Evolutionary conservation across 2,113 vertebrate species (phyloP).

Genomic region (Neogobius melanostomus): DNA sequence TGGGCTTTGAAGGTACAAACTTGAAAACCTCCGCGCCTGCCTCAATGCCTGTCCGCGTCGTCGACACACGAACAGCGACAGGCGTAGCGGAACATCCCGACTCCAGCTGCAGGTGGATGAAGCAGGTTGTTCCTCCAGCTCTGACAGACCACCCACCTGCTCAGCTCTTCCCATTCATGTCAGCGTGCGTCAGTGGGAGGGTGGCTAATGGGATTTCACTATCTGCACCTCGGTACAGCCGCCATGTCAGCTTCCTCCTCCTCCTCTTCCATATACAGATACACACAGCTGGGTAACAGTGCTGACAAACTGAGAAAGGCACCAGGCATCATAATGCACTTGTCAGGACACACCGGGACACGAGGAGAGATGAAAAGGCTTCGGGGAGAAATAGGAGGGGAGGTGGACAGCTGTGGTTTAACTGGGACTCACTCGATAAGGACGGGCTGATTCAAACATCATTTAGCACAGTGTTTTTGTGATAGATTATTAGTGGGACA

Average conservation of each 20-base stretch:
- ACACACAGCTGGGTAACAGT: constrained; percentile 46
- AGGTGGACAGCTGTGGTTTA: not conserved
- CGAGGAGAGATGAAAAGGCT: constrained; percentile 6
- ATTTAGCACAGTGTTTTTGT: not conserved
- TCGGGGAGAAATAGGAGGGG: not conserved
- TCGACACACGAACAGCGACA: constrained; percentile 41
- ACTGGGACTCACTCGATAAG: not conserved
- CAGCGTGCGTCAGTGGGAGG: constrained; percentile 63
- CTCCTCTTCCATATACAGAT: constrained; percentile 55
- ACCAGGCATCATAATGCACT: constrained; percentile 26
- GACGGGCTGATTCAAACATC: not conserved
- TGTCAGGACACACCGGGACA: constrained; percentile 30
- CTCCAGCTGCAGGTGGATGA: constrained; percentile 31
- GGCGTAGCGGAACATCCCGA: constrained; percentile 31
- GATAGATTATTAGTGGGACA: not conserved
- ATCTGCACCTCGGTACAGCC: constrained; percentile 66
- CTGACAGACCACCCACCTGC: constrained; percentile 74
- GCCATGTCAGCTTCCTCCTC: constrained; percentile 60
- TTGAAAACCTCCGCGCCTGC: constrained; percentile 21
- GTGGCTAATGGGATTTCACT: constrained; percentile 74
- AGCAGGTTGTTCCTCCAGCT: constrained; percentile 44
- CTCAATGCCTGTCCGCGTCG: constrained; percentile 22
- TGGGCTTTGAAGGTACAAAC: constrained; percentile 26
- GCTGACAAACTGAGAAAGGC: constrained; percentile 43
- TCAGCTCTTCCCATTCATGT: constrained; percentile 65